phyloP scores from a whole-genome alignment of 2,113 vertebrate genomes.

The Heterotilapia buettikoferi region DNA sequence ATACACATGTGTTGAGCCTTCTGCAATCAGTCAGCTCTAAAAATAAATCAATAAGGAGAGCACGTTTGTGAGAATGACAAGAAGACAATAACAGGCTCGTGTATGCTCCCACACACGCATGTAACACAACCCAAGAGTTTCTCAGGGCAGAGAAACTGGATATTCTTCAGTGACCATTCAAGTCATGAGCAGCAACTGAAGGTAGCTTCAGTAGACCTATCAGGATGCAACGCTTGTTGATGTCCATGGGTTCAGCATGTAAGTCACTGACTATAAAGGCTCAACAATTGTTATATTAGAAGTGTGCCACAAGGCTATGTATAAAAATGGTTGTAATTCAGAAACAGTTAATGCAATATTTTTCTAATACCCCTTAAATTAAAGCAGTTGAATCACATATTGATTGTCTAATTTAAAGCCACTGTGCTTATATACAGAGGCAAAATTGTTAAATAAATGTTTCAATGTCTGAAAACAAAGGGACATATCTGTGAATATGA shows the following conservation, averaged over 20 bases:
- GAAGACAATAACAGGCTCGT: fast-evolving
- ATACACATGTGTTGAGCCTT: background rate
- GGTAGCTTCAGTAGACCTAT: background rate
- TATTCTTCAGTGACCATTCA: background rate
- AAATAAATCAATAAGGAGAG: background rate
- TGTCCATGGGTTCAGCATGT: background rate
- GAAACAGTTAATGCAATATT: background rate
- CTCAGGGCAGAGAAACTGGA: fast-evolving
- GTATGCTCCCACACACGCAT: background rate
- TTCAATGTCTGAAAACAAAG: background rate
- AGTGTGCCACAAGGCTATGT: background rate
- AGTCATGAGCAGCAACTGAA: background rate
- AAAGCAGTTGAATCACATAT: background rate
- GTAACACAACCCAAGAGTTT: background rate
- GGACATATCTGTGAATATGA: background rate
- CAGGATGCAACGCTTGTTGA: background rate
- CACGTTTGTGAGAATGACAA: background rate
- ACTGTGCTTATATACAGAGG: background rate
- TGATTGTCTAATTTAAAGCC: background rate
- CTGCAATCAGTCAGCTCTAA: background rate
- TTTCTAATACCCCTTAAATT: background rate
- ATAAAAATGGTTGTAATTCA: background rate
- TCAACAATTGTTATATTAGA: background rate
- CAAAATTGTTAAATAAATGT: background rate
- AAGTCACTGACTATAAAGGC: background rate